Conservation (phyloP, 2,888 invertebrate species). For the Microchrysa polita region DNA sequence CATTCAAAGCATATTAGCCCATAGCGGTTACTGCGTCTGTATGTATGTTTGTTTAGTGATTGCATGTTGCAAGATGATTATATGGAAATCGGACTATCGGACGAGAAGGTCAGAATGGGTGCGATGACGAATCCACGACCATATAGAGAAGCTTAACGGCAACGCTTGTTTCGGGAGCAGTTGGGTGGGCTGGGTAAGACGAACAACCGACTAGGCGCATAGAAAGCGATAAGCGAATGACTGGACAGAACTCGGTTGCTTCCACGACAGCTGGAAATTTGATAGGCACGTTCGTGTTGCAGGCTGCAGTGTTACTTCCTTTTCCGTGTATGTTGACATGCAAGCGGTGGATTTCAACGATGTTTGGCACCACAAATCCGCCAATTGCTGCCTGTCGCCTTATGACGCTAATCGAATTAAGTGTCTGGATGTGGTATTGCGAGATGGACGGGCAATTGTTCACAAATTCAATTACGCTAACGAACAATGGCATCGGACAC, state of each 20-base stretch:
- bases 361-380: background rate
- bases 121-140: constrained; percentile 23
- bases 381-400: background rate
- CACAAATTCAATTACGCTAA: constrained; percentile 29
- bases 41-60: background rate
- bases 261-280: constrained; percentile 5
- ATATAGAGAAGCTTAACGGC: constrained; percentile 21
- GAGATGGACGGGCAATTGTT: background rate
- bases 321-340: background rate
- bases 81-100: background rate
- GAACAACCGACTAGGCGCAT: background rate
- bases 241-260: background rate
- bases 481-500: background rate
- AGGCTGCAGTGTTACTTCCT: constrained; percentile 12
- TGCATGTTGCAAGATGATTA: constrained; percentile 11
- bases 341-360: background rate
- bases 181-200: background rate
- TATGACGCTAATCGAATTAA: constrained; percentile 16
- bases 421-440: background rate
- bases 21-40: background rate
- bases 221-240: background rate
- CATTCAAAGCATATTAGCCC: background rate
- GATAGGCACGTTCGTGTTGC: constrained; percentile 20
- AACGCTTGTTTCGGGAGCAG: background rate
- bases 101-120: constrained; percentile 5